Base-by-base conservation (phyloP, 2,797 vertebrate species). In the Anisognathus igniventris region DNA sequence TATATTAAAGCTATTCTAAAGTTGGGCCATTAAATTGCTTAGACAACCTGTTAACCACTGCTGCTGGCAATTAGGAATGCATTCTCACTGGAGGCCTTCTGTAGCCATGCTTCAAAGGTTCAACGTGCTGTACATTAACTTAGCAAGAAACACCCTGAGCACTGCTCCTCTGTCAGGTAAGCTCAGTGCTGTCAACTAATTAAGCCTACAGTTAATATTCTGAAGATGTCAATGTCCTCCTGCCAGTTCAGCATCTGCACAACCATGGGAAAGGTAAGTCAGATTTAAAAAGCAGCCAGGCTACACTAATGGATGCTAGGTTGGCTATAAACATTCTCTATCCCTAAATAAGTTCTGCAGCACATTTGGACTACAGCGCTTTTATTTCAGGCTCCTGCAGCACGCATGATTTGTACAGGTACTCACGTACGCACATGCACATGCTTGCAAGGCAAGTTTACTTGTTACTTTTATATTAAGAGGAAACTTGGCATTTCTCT, bases 1-100 rank as follows among this genome's bases (percentile, higher is more conserved):
- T 86, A 86, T 67, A 93, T 87, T 95, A 93, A 91, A 95, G 75
- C 71, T 81, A 61, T 94, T 89, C 85, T 84, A 39, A 92, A 95
- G 80, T 11, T 88, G 40, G 73, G 51, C 42, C 81, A 90, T 85
- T 87, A 91, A 72, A 76, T 65, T 67, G 72, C 65, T 89, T 66
- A 94, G 78, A 96, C 85, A 95, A 93, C 90, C 83, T 91, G 72
- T 88, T 93, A 90, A 92, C 72, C 60, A 83, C 62, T 16, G 91
- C 79, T 76, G 65, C 7, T 85, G 77, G 88, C 70, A 92, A 91
- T 86, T 78, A 95, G 80, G 72, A 66, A 85, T 3, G 22, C 40
- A 21, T 88, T 92, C 93, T 71, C 92, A 89, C 44, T 54, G 58
- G 60, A 91, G 65, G 64, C 70, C 64, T 90, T 92, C 74, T 42